Conservation (phyloP, 2,113 vertebrate species). For the Festucalex cinctus region DNA sequence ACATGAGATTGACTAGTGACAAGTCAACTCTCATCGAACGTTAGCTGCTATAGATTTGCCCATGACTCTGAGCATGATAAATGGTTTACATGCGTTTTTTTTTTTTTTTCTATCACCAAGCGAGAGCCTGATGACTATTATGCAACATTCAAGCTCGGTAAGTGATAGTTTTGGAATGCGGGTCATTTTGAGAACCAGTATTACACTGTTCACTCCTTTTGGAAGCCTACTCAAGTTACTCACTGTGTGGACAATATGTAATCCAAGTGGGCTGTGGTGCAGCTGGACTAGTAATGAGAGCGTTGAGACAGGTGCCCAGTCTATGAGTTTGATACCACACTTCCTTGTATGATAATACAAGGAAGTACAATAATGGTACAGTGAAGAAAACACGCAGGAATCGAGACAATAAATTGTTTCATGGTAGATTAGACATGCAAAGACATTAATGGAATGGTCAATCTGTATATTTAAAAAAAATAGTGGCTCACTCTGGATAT, state of each 20-base stretch:
- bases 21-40: neutral
- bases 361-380: neutral
- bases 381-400: neutral
- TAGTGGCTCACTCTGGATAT: neutral
- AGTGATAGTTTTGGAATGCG: neutral
- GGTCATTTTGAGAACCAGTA: neutral
- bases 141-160: neutral
- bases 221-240: slow-evolving; percentile 18
- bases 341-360: neutral
- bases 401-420: neutral
- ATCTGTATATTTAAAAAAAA: too few species aligned
- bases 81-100: too few species aligned
- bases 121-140: too few species aligned
- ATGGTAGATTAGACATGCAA: neutral
- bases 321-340: slow-evolving; percentile 1
- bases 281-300: slow-evolving; percentile 44
- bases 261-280: slow-evolving; percentile 32
- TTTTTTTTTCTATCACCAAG: too few species aligned
- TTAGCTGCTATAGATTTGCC: too few species aligned
- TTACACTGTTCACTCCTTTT: neutral
- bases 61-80: too few species aligned
- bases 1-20: neutral
- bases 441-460: neutral
- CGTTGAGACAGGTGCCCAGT: slow-evolving; percentile 31
- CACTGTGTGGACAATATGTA: slow-evolving; percentile 28